phyloP scores from a whole-genome alignment of 2,888 invertebrate genomes.

The Morpho deidamia region DNA sequence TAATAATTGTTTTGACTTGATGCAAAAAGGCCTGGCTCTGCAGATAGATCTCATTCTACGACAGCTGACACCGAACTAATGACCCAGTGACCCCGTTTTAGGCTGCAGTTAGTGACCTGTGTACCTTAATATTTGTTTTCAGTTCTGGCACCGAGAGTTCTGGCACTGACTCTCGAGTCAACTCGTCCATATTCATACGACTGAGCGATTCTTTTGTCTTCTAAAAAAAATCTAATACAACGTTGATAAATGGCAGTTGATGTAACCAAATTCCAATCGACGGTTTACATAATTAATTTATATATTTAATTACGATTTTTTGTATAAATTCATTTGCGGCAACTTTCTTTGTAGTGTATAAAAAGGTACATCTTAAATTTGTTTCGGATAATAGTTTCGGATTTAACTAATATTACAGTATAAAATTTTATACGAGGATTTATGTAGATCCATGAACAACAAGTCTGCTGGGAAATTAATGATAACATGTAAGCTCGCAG shows the following conservation, averaged over 20 bases:
- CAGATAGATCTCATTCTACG: constrained; percentile 71
- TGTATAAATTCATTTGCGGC: too few relatives aligned
- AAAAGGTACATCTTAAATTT: too few relatives aligned
- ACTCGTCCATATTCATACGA: constrained; percentile 54
- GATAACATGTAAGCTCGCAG: not conserved
- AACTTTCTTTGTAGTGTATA: too few relatives aligned
- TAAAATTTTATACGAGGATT: not conserved
- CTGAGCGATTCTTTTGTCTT: constrained; percentile 22
- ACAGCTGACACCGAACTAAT: constrained; percentile 56
- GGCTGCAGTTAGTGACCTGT: constrained; percentile 60
- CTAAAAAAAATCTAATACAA: constrained; percentile 5
- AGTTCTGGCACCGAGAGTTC: constrained; percentile 57
- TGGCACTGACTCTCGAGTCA: constrained; percentile 36
- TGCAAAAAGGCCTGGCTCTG: constrained; percentile 53
- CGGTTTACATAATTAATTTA: too few relatives aligned
- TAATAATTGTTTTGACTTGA: constrained; percentile 39
- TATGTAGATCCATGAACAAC: not conserved
- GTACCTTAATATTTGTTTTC: constrained; percentile 63
- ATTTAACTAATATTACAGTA: not conserved
- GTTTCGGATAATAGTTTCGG: not conserved
- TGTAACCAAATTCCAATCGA: not conserved
- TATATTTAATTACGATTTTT: too few relatives aligned
- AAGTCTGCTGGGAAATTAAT: constrained; percentile 5
- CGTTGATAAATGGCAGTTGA: constrained; percentile 5
- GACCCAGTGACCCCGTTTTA: constrained; percentile 69